These are phyloP conservation scores for Thereva unica DNA, from an alignment of 2,888 invertebrate genomes.

Conservation along the genomic window DNA sequence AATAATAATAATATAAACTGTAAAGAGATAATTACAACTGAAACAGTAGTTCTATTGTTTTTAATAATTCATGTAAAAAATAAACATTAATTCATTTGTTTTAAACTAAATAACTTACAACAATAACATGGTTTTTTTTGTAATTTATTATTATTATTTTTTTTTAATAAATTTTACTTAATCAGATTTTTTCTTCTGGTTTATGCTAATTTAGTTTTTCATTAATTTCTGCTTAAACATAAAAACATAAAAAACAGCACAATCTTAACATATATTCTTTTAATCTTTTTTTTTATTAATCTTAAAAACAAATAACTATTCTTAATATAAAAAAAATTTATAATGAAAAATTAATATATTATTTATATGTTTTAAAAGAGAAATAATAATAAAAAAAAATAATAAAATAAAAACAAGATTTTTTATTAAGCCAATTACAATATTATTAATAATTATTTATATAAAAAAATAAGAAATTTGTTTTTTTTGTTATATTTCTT, in stretches of 20 bases:
- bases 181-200: not conserved
- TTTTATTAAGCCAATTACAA: constrained; percentile 18
- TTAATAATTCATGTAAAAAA: not conserved
- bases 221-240: constrained; percentile 8
- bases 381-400: not conserved
- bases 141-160: not conserved
- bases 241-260: constrained; percentile 31
- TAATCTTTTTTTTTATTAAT: not conserved
- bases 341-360: constrained; percentile 33
- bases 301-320: constrained; percentile 12
- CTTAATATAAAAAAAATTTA: constrained; percentile 29
- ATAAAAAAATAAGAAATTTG: constrained; percentile 36
- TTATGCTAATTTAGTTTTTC: not conserved
- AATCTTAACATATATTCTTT: constrained; percentile 34
- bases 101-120: constrained; percentile 38
- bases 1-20: not conserved
- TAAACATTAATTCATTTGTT: constrained; percentile 17
- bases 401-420: constrained; percentile 5
- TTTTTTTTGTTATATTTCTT: constrained; percentile 19
- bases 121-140: constrained; percentile 24
- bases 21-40: not conserved
- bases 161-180: not conserved
- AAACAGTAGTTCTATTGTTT: not conserved
- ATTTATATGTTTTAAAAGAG: constrained; percentile 10
- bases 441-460: constrained; percentile 27